phyloP scores from a whole-genome alignment of 2,888 invertebrate genomes.

The Microplitis manilae region DNA sequence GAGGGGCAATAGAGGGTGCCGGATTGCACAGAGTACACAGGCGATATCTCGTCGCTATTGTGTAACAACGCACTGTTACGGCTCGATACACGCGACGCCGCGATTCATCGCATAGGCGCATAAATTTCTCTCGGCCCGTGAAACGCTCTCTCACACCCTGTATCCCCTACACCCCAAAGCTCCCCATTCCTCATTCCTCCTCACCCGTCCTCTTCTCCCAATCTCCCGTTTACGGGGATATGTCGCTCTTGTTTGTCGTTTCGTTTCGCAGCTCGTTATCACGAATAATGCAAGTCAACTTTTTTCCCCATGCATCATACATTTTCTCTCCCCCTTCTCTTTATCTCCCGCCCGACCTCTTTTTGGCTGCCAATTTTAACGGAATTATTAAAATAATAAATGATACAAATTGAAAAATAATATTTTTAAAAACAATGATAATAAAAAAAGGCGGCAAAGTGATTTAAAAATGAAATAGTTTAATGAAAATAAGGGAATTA shows the following conservation, averaged over 20 bases:
- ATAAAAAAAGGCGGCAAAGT: too few species aligned
- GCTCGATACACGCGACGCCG: slow-evolving; percentile 52
- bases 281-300: slow-evolving; percentile 41
- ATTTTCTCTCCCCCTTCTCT: slow-evolving; percentile 9
- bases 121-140: slow-evolving; percentile 57
- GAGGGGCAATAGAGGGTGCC: slow-evolving; percentile 29
- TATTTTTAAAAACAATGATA: background rate
- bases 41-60: slow-evolving; percentile 45
- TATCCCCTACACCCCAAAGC: background rate
- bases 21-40: slow-evolving; percentile 43
- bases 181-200: slow-evolving; percentile 8
- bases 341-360: background rate
- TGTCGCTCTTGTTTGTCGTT: slow-evolving; percentile 46
- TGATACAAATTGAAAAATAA: slow-evolving; percentile 27
- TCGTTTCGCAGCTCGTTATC: slow-evolving; percentile 48
- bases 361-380: slow-evolving; percentile 7
- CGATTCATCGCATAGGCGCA: slow-evolving; percentile 58
- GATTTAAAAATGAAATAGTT: too few species aligned
- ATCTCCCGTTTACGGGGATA: slow-evolving; percentile 5
- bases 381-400: slow-evolving; percentile 38
- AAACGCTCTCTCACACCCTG: slow-evolving; percentile 16
- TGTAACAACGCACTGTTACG: slow-evolving; percentile 44
- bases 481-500: background rate
- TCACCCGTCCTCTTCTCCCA: background rate
- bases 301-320: background rate